Evolutionary conservation across 1,140 invertebrate genomes (phyloP), one percentile per base, ranked within the genome.

Genomic region (Zaprionus lachaisei): DNA sequence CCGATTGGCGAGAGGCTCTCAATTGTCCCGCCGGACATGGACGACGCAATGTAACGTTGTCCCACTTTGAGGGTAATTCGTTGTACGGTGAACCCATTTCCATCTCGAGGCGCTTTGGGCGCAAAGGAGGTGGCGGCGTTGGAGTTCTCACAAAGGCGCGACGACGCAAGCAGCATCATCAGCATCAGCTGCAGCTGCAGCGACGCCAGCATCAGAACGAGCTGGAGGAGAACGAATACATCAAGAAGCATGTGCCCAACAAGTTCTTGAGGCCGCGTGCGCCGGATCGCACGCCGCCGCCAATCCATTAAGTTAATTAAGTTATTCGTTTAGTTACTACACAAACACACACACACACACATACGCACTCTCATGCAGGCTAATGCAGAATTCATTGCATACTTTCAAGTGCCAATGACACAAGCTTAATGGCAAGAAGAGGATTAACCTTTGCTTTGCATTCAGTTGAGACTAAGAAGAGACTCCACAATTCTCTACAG

Each of bases 1-100:
- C 93, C 1, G 93, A 96, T 80, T 96, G 96, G 96, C 93, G 96
- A 77, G 92, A 93, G 28, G 93, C 94, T 22, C 95, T 95, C 38
- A 94, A 94, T 74, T 96, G 96, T 72, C 93, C 93, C 5, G 83
- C 90, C 4, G 78, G 67, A 17, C 68, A 81, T 24, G 92, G 79
- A 73, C 79, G 84, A 9, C 71, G 81, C 14, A 91, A 92, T 69
- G 71, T 67, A 51, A 89, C 92, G 5, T 14, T 73, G 22, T 57
- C 75, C 7, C 66, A 22, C 41, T 89, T 67, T 51, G 51, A 51
- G 17, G 71, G 56, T 47, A 91, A 91, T 51, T 34, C 38, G 22
- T 67, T 64, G n/a, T 89, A 91, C n/a, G 90, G 89, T 1, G 73
- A 91, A 22, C 38, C 80, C 1, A 47, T 44, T 28, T 81, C 80